Evolutionary conservation across 2,888 invertebrate genomes (phyloP).

Genomic region (Cephalotes varians): DNA sequence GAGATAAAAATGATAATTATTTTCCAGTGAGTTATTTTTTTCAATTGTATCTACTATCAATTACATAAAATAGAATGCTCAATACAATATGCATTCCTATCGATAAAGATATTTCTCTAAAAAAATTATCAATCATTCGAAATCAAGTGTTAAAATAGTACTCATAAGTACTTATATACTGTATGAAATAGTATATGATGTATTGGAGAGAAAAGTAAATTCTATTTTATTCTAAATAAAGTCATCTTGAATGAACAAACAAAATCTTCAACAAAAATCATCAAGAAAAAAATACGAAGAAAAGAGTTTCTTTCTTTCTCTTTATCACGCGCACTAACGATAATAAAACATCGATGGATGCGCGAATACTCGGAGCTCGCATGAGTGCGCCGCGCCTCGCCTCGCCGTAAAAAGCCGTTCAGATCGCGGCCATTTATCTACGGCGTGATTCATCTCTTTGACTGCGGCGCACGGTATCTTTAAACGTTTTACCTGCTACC

Average conservation of each 20-base stretch:
- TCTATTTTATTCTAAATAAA: neutral
- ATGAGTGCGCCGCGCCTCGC: conserved; percentile 12
- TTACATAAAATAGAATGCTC: neutral
- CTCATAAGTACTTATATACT: neutral
- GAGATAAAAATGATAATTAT: conserved; percentile 3
- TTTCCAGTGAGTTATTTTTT: neutral
- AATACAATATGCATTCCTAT: neutral
- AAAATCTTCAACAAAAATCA: neutral
- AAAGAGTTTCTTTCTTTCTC: conserved; percentile 5
- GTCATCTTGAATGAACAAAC: neutral
- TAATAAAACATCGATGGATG: conserved; percentile 24
- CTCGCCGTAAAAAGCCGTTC: conserved; percentile 43
- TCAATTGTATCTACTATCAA: neutral
- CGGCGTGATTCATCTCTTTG: conserved; percentile 65
- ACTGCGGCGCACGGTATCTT: conserved; percentile 65
- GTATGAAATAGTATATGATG: neutral
- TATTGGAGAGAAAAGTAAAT: neutral
- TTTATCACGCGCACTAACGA: conserved; percentile 18
- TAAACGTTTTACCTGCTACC: conserved; percentile 77
- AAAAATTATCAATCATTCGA: neutral
- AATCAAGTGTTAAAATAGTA: neutral
- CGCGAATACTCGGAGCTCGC: conserved; percentile 23
- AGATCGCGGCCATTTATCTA: conserved; percentile 61
- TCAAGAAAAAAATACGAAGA: neutral
- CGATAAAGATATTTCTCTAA: neutral